Percentiles rank a stretch among this genome's conserved stretches.
phyloP scores from a whole-genome alignment of 2,113 vertebrate species.

The Toxotes chatareus region DNA sequence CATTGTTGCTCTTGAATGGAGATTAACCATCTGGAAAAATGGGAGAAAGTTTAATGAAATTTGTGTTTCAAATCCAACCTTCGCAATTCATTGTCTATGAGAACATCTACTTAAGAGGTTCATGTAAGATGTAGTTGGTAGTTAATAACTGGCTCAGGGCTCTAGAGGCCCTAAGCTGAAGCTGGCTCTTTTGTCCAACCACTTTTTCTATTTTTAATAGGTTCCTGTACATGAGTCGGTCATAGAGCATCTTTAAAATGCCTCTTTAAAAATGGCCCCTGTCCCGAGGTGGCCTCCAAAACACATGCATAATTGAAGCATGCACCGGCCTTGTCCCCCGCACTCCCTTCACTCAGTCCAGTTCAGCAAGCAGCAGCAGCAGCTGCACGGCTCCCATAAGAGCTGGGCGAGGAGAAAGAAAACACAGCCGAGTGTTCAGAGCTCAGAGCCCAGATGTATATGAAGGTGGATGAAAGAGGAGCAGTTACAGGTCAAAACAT shows the following conservation, averaged over 20 bases:
- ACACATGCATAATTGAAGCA: constrained; percentile 76
- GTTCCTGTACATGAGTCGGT: constrained; percentile 70
- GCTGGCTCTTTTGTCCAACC: constrained; percentile 71
- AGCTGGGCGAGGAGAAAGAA: constrained; percentile 13
- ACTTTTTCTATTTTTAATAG: constrained; percentile 80
- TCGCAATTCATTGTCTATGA: constrained; percentile 37
- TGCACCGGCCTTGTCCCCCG: constrained; percentile 53
- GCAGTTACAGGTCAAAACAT: constrained; percentile 20
- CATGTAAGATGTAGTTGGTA: constrained; percentile 39
- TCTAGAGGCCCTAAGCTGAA: constrained; percentile 58
- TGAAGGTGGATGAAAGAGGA: constrained; percentile 23
- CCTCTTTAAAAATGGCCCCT: constrained; percentile 70
- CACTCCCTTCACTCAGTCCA: constrained; percentile 54
- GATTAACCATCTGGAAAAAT: constrained; percentile 56
- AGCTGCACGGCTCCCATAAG: constrained; percentile 49
- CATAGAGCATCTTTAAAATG: constrained; percentile 63
- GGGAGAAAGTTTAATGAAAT: constrained; percentile 49
- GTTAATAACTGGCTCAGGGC: constrained; percentile 62
- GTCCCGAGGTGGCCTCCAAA: constrained; percentile 71
- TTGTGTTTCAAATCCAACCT: constrained; percentile 35
- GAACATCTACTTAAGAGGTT: constrained; percentile 53
- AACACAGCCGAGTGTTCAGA: constrained; percentile 36
- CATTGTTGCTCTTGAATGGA: constrained; percentile 19
- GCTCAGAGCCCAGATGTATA: constrained; percentile 40
- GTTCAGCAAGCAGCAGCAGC: constrained; percentile 66